A percentile compares a stretch with the other conserved stretches of the same genome.
Evolutionary conservation across 2,113 vertebrate species (phyloP).

Genomic region (Podarcis muralis): DNA sequence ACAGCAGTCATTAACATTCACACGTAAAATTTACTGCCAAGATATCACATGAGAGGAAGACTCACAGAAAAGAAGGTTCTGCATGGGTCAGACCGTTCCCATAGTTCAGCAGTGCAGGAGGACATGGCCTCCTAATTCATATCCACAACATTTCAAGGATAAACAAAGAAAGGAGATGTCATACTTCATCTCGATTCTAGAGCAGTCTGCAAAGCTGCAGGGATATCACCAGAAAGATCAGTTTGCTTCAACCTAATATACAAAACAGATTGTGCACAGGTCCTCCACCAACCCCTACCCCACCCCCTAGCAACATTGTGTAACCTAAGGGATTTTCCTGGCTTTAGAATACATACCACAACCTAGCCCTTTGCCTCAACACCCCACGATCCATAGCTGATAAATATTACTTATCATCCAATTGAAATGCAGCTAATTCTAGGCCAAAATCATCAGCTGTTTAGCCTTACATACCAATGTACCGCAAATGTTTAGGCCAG

Average conservation of each 20-base stretch:
- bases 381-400: slow-evolving; percentile 17
- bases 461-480: slow-evolving; percentile 10
- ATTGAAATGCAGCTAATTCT: slow-evolving; percentile 19
- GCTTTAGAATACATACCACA: slow-evolving; percentile 32
- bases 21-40: background rate
- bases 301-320: background rate
- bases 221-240: background rate
- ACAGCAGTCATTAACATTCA: background rate
- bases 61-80: background rate
- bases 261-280: slow-evolving; percentile 1
- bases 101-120: background rate
- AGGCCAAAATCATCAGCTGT: slow-evolving; percentile 1
- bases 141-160: background rate
- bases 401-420: slow-evolving; percentile 18
- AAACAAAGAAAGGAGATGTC: background rate
- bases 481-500: slow-evolving; percentile 3
- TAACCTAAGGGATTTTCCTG: slow-evolving; percentile 18
- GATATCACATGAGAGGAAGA: background rate
- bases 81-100: background rate
- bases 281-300: too few species aligned
- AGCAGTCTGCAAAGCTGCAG: background rate
- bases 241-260: slow-evolving; percentile 6
- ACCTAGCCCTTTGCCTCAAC: slow-evolving; percentile 22
- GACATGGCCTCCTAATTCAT: background rate
- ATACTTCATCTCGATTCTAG: slow-evolving; percentile 2